A percentile compares a stretch with the other conserved stretches of the same genome.
Evolutionary conservation across 2,888 invertebrate genomes (phyloP).

Genomic region (Halocaridina rubra): DNA sequence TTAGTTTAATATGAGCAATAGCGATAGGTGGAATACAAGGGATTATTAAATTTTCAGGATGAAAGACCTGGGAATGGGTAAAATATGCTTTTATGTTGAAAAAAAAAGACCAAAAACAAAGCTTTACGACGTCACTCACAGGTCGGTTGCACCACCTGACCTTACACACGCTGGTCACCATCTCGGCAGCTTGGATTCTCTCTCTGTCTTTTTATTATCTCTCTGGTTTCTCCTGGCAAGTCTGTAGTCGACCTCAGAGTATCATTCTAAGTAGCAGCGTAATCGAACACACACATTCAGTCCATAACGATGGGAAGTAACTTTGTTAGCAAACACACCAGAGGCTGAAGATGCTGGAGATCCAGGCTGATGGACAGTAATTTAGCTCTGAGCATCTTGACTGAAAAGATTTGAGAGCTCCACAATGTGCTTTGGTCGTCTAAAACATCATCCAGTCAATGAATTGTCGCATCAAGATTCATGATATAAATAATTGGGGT

Average conservation of each 20-base stretch:
- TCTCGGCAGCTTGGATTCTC: slow-evolving; percentile 11
- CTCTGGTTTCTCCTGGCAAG: slow-evolving; percentile 34
- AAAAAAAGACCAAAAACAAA: neutral
- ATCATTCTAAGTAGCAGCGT: slow-evolving; percentile 24
- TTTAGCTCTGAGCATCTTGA: slow-evolving; percentile 37
- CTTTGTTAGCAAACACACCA: slow-evolving; percentile 29
- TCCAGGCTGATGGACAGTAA: slow-evolving; percentile 10
- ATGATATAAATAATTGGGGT: no score
- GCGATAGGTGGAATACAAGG: neutral
- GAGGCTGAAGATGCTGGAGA: slow-evolving; percentile 23
- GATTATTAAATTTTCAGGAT: no score
- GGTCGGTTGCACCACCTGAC: slow-evolving; percentile 43
- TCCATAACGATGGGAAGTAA: slow-evolving; percentile 37
- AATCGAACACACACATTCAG: slow-evolving; percentile 32
- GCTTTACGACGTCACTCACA: slow-evolving; percentile 32
- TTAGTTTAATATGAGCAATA: no score
- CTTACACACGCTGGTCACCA: slow-evolving; percentile 39
- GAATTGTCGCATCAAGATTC: slow-evolving; percentile 37
- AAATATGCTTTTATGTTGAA: no score
- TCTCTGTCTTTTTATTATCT: neutral
- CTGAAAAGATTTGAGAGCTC: slow-evolving; percentile 53
- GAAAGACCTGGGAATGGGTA: no score
- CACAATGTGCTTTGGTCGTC: slow-evolving; percentile 42
- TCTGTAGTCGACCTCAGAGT: slow-evolving; percentile 31
- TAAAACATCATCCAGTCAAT: slow-evolving; percentile 35